A percentile compares a stretch with the other conserved stretches of the same genome.
Conservation (phyloP, 1,140 invertebrate species). For the Tetranychus cinnabarinus region DNA sequence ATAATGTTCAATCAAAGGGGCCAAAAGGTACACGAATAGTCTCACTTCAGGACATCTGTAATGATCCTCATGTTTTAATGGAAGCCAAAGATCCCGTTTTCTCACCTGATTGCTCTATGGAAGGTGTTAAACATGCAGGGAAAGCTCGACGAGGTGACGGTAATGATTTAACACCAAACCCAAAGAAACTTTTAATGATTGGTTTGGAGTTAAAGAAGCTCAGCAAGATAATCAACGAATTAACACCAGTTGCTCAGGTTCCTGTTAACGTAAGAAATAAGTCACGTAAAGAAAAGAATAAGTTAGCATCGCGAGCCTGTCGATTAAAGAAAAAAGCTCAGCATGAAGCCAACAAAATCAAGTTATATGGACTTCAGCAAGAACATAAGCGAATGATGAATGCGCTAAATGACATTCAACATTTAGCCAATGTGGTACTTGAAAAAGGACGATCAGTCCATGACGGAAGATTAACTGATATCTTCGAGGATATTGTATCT, state of each 20-base stretch:
- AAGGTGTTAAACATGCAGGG: slow-evolving; percentile 37
- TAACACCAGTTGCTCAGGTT: slow-evolving; percentile 78
- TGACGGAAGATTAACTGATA: background rate
- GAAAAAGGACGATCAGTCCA: background rate
- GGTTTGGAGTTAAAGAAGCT: slow-evolving; percentile 77
- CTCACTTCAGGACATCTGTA: slow-evolving; percentile 29
- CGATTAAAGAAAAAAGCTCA: slow-evolving; percentile 81
- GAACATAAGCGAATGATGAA: slow-evolving; percentile 58
- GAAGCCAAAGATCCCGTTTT: slow-evolving; percentile 77
- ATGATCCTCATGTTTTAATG: slow-evolving; percentile 77
- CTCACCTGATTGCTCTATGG: slow-evolving; percentile 50
- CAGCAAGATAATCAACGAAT: slow-evolving; percentile 74
- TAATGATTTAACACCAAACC: slow-evolving; percentile 86
- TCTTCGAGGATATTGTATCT: background rate
- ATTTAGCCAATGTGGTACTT: background rate
- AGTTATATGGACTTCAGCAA: slow-evolving; percentile 68
- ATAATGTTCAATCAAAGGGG: slow-evolving; percentile 93
- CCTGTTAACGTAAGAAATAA: slow-evolving; percentile 63
- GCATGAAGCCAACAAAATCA: slow-evolving; percentile 83
- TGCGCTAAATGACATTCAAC: background rate
- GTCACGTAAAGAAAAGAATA: slow-evolving; percentile 91
- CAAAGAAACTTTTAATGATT: slow-evolving; percentile 64
- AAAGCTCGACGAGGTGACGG: slow-evolving; percentile 91
- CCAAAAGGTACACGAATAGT: slow-evolving; percentile 44
- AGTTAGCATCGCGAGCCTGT: slow-evolving; percentile 81